Evolutionary conservation across 37 sponge, comb jelly and placozoan genomes (phyloP).

Genomic region (Haliclona indistincta): DNA sequence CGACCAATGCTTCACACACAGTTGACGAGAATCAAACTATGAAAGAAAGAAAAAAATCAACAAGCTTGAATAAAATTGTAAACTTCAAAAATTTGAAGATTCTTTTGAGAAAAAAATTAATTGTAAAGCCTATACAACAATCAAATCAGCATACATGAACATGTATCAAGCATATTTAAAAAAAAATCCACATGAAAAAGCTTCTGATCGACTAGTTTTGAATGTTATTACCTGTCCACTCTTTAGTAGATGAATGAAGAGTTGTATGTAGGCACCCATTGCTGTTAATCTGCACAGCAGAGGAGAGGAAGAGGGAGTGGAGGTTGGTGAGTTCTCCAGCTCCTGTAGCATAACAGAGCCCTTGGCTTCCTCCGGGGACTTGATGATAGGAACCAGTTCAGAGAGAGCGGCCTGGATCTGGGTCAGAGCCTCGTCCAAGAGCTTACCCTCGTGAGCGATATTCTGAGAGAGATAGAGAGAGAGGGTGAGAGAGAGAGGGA

Average conservation of each 20-base stretch:
- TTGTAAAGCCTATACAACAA: background rate
- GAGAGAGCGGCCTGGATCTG: constrained; percentile 56
- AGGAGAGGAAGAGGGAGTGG: constrained; percentile 47
- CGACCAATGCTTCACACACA: constrained; percentile 70
- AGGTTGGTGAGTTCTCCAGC: constrained; percentile 32
- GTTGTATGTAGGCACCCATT: constrained; percentile 60
- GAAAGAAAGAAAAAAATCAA: background rate
- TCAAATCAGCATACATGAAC: constrained; percentile 6
- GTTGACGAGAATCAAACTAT: constrained; percentile 51
- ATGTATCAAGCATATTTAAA: background rate
- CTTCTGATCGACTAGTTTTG: background rate
- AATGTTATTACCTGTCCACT: constrained; percentile 36
- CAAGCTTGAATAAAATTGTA: background rate
- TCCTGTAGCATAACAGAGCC: constrained; percentile 68
- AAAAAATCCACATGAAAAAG: background rate
- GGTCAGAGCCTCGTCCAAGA: constrained; percentile 45
- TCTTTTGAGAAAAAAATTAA: background rate
- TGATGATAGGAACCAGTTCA: constrained; percentile 52
- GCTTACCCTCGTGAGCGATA: constrained; percentile 45
- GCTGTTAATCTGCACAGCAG: constrained; percentile 70
- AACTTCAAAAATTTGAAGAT: background rate
- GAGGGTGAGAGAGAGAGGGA: background rate
- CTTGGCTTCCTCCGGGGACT: constrained; percentile 53
- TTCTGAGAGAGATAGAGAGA: constrained; percentile 35
- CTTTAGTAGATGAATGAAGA: constrained; percentile 63